A percentile compares a stretch with the other conserved stretches of the same genome.
Conservation (phyloP, 1,140 invertebrate species). For the Brachystomella parvula region DNA sequence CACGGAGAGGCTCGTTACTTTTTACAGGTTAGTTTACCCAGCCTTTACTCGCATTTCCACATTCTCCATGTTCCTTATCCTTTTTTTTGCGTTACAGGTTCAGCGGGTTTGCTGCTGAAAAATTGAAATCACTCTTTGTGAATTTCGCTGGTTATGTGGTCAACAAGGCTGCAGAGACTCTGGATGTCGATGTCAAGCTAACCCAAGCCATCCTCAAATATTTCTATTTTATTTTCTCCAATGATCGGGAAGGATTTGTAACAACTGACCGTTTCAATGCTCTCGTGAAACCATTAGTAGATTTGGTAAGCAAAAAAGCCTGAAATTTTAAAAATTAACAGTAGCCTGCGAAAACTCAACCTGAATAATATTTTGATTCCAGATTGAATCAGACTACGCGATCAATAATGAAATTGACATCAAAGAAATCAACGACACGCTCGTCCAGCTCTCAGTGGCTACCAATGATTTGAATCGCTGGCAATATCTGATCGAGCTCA, state of each 20-base stretch:
- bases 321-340: not conserved
- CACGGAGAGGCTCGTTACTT: constrained; percentile 62
- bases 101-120: constrained; percentile 50
- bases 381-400: constrained; percentile 32
- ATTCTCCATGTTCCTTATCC: not conserved
- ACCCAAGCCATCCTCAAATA: constrained; percentile 29
- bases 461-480: constrained; percentile 37
- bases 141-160: constrained; percentile 79
- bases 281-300: constrained; percentile 30
- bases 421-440: constrained; percentile 20
- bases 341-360: not conserved
- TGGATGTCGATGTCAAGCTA: constrained; percentile 45
- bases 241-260: constrained; percentile 36
- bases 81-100: constrained; percentile 33
- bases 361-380: constrained; percentile 6
- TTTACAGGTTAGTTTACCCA: constrained; percentile 55
- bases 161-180: constrained; percentile 62
- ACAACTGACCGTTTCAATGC: constrained; percentile 35
- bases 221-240: constrained; percentile 38
- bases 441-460: constrained; percentile 34
- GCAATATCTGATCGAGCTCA: constrained; percentile 35
- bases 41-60: not conserved
- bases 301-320: constrained; percentile 30
- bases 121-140: constrained; percentile 77
- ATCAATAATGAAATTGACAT: constrained; percentile 26